A percentile compares a stretch with the other conserved stretches of the same genome.
phyloP scores from a whole-genome alignment of 1,140 invertebrate species.

The Andricus grossulariae region DNA sequence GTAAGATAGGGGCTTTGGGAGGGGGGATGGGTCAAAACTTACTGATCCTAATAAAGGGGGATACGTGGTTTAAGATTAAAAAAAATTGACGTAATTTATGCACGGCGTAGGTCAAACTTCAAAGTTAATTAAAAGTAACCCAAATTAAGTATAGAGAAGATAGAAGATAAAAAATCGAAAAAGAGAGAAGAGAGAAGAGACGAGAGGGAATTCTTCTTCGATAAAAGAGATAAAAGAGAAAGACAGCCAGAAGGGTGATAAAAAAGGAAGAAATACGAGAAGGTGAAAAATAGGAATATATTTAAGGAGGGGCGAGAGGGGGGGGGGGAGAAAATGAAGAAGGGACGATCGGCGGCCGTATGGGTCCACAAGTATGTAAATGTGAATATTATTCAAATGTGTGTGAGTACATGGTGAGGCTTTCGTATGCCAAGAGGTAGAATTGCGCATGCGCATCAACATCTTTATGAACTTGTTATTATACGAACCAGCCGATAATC shows the following conservation, averaged over 20 bases:
- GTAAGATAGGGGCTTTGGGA: too few species aligned
- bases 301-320: not conserved
- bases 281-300: conserved; percentile 26
- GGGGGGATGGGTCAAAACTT: too few species aligned
- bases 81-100: too few species aligned
- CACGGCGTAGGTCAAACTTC: too few species aligned
- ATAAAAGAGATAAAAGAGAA: conserved; percentile 39
- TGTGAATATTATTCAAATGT: conserved; percentile 66
- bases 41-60: too few species aligned
- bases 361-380: conserved; percentile 66
- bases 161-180: not conserved
- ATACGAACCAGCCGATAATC: conserved; percentile 70
- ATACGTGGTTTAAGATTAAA: too few species aligned
- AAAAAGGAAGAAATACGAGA: not conserved
- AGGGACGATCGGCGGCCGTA: conserved; percentile 39
- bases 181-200: not conserved
- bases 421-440: conserved; percentile 37
- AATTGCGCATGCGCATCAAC: conserved; percentile 62
- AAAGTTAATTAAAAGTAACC: too few species aligned
- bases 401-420: conserved; percentile 47
- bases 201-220: not conserved
- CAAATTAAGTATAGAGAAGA: not conserved
- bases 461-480: conserved; percentile 74
- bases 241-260: conserved; percentile 36
- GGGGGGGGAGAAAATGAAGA: conserved; percentile 16